phyloP scores from a whole-genome alignment of 35 echinoderm and acorn worm genomes.

The Hemicentrotus pulcherrimus region DNA sequence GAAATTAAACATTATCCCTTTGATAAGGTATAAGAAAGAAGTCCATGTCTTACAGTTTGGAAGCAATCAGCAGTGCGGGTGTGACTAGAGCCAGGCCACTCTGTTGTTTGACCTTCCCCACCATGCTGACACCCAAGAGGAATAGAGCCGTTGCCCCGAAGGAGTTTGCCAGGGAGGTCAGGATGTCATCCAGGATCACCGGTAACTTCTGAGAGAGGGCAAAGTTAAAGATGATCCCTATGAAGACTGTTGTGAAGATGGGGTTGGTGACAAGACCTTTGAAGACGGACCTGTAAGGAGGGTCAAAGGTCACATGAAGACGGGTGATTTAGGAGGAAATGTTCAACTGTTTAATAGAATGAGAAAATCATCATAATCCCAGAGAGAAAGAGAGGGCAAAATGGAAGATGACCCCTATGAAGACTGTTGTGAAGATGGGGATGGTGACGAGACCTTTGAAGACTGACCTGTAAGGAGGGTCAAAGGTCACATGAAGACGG shows the following conservation, averaged over 20 bases:
- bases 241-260: slow-evolving; percentile 64
- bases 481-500: background rate
- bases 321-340: background rate
- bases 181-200: slow-evolving; percentile 40
- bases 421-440: slow-evolving; percentile 66
- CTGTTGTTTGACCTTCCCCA: slow-evolving; percentile 63
- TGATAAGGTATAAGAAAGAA: too few relatives aligned
- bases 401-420: slow-evolving; percentile 59
- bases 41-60: slow-evolving; percentile 44
- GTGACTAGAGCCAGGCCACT: slow-evolving; percentile 52
- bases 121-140: slow-evolving; percentile 76
- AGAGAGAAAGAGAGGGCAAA: slow-evolving; percentile 41
- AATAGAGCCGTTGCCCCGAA: slow-evolving; percentile 80
- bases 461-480: slow-evolving; percentile 12
- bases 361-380: background rate
- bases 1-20: too few relatives aligned
- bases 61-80: slow-evolving; percentile 45
- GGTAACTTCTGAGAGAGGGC: slow-evolving; percentile 62
- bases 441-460: slow-evolving; percentile 66
- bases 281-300: slow-evolving; percentile 30
- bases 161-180: slow-evolving; percentile 62
- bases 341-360: too few relatives aligned
- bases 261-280: slow-evolving; percentile 78
- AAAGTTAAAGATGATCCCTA: slow-evolving; percentile 72
- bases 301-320: background rate